phyloP scores from a whole-genome alignment of 2,113 vertebrate genomes.

The Megaleporinus macrocephalus region DNA sequence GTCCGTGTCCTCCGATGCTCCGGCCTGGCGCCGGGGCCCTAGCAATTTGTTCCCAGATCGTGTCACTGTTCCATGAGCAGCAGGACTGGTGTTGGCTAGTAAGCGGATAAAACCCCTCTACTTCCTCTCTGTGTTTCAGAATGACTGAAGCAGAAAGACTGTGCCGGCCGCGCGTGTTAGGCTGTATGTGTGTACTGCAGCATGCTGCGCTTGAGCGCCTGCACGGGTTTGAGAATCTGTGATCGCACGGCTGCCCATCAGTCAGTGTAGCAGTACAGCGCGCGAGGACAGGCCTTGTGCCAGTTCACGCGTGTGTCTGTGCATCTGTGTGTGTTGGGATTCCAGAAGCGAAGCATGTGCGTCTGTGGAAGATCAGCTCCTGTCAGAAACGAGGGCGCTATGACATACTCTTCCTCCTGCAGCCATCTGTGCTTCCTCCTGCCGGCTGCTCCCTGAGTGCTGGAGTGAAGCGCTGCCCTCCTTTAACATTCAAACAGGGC shows the following conservation, averaged over 20 bases:
- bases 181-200: not conserved
- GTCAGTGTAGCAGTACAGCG: slow-evolving; percentile 64
- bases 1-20: slow-evolving; percentile 2
- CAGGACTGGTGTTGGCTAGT: slow-evolving; percentile 2
- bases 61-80: slow-evolving; percentile 12
- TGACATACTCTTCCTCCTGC: slow-evolving; percentile 27
- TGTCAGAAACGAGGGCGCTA: slow-evolving; percentile 34
- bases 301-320: slow-evolving; percentile 19
- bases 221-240: not conserved
- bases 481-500: slow-evolving; percentile 28
- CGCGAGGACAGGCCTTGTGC: not conserved
- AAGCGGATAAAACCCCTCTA: not conserved
- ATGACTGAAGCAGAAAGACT: not conserved
- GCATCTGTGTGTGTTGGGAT: slow-evolving; percentile 55
- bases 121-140: not conserved
- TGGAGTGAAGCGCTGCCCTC: slow-evolving; percentile 3
- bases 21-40: not conserved
- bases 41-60: slow-evolving; percentile 18
- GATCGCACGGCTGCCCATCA: slow-evolving; percentile 59
- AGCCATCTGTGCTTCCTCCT: slow-evolving; percentile 41
- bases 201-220: not conserved
- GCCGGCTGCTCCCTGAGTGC: slow-evolving; percentile 40
- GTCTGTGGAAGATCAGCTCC: slow-evolving; percentile 41
- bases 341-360: slow-evolving; percentile 62
- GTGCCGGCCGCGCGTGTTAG: no score